These are phyloP conservation scores for Alectura lathami DNA, from an alignment of 2,113 vertebrate species.

Conservation along the genomic window DNA sequence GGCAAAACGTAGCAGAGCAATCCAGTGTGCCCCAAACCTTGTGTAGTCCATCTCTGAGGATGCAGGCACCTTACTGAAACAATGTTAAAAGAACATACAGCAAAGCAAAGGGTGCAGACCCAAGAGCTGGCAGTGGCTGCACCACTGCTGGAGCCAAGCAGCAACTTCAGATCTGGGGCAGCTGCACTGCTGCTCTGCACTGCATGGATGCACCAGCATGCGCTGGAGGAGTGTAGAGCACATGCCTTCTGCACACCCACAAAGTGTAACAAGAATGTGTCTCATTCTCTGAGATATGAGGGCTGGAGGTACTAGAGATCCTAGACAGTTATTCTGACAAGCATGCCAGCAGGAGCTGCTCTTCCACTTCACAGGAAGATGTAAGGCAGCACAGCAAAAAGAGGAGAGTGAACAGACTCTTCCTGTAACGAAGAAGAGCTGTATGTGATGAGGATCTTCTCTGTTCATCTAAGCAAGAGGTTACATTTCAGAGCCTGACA, in stretches of 20 bases:
- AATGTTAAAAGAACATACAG: neutral
- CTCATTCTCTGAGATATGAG: neutral
- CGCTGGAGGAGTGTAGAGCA: neutral
- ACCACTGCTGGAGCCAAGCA: neutral
- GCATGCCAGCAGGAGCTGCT: neutral
- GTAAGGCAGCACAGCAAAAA: neutral
- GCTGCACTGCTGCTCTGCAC: neutral
- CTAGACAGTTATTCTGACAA: neutral
- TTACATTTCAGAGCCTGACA: neutral
- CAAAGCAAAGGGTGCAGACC: neutral
- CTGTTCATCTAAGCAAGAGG: neutral
- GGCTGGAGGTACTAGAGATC: neutral
- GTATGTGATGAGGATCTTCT: neutral
- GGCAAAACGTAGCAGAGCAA: neutral
- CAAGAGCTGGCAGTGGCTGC: neutral
- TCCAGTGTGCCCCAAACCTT: neutral
- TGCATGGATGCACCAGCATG: fast-evolving
- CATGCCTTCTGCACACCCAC: neutral
- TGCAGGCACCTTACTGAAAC: neutral
- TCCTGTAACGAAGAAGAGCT: neutral
- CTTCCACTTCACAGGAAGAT: neutral
- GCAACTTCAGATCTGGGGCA: neutral
- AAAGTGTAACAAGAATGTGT: neutral
- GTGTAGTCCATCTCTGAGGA: neutral
- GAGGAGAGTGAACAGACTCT: neutral